Conservation (phyloP, 2,888 invertebrate species). For the Dione vanillae region DNA sequence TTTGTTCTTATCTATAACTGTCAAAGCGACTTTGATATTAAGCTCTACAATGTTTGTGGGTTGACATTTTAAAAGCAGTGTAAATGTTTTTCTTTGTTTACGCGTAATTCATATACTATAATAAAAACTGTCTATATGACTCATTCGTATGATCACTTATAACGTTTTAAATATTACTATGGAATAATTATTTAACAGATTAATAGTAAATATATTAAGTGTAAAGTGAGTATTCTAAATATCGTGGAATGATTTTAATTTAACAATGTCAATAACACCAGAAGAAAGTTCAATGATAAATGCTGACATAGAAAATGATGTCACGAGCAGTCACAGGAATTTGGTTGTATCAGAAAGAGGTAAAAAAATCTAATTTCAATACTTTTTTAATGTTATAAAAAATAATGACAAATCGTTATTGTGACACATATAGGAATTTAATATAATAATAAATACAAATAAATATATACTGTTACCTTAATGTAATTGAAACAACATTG, state of each 20-base stretch:
- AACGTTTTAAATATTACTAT: not conserved
- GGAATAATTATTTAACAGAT: not conserved
- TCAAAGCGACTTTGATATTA: constrained; percentile 22
- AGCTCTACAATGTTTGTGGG: constrained; percentile 7
- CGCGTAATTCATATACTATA: constrained; percentile 23
- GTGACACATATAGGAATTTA: not conserved
- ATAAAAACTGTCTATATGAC: constrained; percentile 32
- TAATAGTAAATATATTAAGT: constrained; percentile 1
- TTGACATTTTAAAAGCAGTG: constrained; percentile 12
- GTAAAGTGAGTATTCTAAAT: constrained; percentile 17
- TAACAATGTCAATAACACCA: constrained; percentile 66
- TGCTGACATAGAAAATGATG: constrained; percentile 75
- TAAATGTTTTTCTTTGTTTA: constrained; percentile 40
- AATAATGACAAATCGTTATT: not conserved
- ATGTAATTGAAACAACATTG: not conserved
- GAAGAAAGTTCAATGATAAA: constrained; percentile 79
- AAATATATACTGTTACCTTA: not conserved
- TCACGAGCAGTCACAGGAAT: constrained; percentile 69
- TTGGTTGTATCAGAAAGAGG: constrained; percentile 68
- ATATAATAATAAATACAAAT: no score
- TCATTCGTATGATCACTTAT: constrained; percentile 32
- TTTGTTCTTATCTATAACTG: not conserved
- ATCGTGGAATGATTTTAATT: constrained; percentile 52
- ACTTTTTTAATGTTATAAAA: not conserved
- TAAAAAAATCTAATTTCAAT: constrained; percentile 45